Conservation (phyloP, 2,797 vertebrate species). For the Microcaecilia unicolor region DNA sequence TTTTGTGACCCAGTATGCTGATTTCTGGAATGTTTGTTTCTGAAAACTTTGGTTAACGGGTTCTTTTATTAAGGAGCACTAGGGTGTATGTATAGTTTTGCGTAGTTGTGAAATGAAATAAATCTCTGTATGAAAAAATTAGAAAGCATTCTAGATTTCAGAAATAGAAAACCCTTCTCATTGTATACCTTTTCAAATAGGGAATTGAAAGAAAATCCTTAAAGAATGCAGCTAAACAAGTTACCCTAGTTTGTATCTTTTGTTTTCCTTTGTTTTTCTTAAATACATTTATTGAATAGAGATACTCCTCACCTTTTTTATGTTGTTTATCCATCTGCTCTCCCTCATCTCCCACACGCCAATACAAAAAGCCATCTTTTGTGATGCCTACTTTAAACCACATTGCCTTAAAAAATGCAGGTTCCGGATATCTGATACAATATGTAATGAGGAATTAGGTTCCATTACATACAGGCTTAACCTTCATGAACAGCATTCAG, state of each 20-base stretch:
- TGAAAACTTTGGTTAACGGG: no score
- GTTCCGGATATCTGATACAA: slow-evolving; percentile 70
- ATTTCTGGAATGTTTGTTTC: no score
- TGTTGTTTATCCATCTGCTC: background rate
- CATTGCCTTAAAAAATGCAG: slow-evolving; percentile 40
- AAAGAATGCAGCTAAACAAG: background rate
- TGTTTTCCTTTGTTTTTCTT: background rate
- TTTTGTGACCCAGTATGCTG: no score
- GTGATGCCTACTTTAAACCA: slow-evolving; percentile 23
- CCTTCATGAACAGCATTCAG: slow-evolving; percentile 73
- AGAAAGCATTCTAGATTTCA: no score
- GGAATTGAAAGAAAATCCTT: background rate
- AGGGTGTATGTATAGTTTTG: no score
- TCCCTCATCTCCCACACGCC: background rate
- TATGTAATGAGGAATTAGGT: slow-evolving; percentile 81
- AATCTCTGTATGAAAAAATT: no score
- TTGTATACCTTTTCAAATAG: no score
- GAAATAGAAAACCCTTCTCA: no score
- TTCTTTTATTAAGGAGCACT: no score
- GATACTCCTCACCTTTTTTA: background rate
- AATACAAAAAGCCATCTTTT: slow-evolving; percentile 9
- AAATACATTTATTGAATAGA: background rate
- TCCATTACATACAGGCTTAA: slow-evolving; percentile 79
- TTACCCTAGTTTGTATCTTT: fast-evolving
- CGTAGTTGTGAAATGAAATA: no score